Base-by-base conservation (phyloP, 2,888 invertebrate species). In the Chesias legatella region DNA sequence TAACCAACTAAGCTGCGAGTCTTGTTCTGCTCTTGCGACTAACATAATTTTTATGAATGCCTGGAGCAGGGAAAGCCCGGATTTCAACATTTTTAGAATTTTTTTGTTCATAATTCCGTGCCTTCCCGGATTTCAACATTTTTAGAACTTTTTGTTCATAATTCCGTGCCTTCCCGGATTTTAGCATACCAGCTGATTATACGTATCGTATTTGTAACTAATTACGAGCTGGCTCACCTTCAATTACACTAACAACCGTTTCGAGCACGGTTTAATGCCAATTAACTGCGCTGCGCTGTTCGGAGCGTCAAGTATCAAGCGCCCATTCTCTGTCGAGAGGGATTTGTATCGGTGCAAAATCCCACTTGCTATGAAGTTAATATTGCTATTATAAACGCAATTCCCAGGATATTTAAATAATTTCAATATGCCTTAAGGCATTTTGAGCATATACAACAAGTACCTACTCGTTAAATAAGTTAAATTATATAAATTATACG, bases 241-340 rank as follows among this genome's bases (percentile, higher is more conserved):
- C 61, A 40, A 37, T 59, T 58, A 67, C 66, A 64, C 70, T 72
- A 74, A 75, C 69, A 73, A 72, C 68, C 68, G 59, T 63, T 70
- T 67, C 60, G 58, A 74, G 70, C 59, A 64, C 59, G 63, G 68
- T 67, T 79, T 77, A 77, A 80, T 79, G 71, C 76, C 77, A 79
- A 79, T 80, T 82, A 80, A 71, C 74, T 73, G 74, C 65, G 54
- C 63, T 68, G 58, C 62, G 73, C 78, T 79, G 73, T 79, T 76
- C 58, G 45, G 48, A 66, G 68, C 65, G 60, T 75, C 73, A 67
- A 79, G 75, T 75, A 73, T 68, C 63, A 51, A 56, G 51, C 37
- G 51, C 51, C 43, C 13, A 5, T 17, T 17, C 13, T 5, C 2
- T 3, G 13, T 53, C 42, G 48, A 66, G 59, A 58, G 62, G 59